These are phyloP conservation scores for Polymixis lichenea DNA, from an alignment of 2,888 invertebrate species.

Conservation along the genomic window DNA sequence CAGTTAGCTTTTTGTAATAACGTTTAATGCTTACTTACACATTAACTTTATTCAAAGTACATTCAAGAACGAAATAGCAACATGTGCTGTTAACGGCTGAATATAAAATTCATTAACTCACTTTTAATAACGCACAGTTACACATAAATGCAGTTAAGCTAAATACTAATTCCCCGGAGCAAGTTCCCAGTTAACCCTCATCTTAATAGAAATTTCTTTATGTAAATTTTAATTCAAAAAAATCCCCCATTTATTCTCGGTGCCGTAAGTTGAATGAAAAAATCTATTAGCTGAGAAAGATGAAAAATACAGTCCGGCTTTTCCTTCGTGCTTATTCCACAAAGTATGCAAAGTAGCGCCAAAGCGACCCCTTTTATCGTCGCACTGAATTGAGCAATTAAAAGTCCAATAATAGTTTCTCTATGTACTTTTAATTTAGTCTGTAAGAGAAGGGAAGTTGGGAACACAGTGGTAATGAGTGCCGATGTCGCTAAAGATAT, in stretches of 20 bases:
- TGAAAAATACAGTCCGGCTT: constrained; percentile 69
- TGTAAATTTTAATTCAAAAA: constrained; percentile 82
- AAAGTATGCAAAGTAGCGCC: constrained; percentile 68
- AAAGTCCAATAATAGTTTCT: constrained; percentile 65
- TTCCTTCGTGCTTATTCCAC: constrained; percentile 66
- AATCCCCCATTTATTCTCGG: constrained; percentile 72
- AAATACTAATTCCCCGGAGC: constrained; percentile 72
- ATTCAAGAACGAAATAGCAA: constrained; percentile 43
- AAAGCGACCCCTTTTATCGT: constrained; percentile 61
- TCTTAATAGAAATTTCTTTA: constrained; percentile 81
- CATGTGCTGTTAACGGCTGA: constrained; percentile 59
- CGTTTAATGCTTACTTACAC: constrained; percentile 21
- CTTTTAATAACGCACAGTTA: constrained; percentile 57
- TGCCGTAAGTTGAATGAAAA: constrained; percentile 74
- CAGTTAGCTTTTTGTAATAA: constrained; percentile 34
- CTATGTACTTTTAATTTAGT: constrained; percentile 61
- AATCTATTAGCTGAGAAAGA: constrained; percentile 79
- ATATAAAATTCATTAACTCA: constrained; percentile 58
- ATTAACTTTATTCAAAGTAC: constrained; percentile 25
- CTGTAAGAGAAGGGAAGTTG: constrained; percentile 35
- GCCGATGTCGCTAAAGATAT: constrained; percentile 36
- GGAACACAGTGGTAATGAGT: constrained; percentile 43
- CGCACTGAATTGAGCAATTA: constrained; percentile 64
- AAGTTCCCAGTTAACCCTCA: constrained; percentile 76
- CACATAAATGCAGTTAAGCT: constrained; percentile 66